phyloP scores from a whole-genome alignment of 1,140 invertebrate genomes.

The Drosophila rhopaloa region DNA sequence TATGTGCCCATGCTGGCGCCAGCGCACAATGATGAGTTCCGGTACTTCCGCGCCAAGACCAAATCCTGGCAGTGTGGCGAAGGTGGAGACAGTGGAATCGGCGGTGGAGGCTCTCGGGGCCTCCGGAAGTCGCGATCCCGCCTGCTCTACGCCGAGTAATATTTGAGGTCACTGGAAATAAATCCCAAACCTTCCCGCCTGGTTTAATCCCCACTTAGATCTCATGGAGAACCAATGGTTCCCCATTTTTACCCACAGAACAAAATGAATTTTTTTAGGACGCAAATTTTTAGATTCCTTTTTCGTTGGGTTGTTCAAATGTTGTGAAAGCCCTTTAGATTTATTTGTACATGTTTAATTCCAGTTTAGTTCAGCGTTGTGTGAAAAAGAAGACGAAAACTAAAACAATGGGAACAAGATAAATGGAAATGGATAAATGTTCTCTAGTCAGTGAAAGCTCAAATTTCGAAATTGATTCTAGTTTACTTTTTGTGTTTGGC shows the following conservation, averaged over 20 bases:
- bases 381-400: background rate
- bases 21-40: constrained; percentile 89
- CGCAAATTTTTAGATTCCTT: constrained; percentile 52
- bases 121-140: constrained; percentile 65
- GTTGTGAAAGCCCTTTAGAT: constrained; percentile 36
- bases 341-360: constrained; percentile 24
- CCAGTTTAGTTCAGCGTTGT: constrained; percentile 39
- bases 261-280: constrained; percentile 21
- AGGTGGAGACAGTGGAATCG: constrained; percentile 47
- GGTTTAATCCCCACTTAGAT: background rate
- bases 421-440: constrained; percentile 5
- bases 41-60: constrained; percentile 87
- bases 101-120: constrained; percentile 19
- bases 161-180: background rate
- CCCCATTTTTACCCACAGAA: background rate
- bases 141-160: constrained; percentile 55
- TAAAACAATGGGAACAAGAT: background rate
- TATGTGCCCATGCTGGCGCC: constrained; percentile 93
- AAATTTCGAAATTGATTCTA: constrained; percentile 28
- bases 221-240: background rate
- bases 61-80: constrained; percentile 87
- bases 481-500: constrained; percentile 25
- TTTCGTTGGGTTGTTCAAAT: constrained; percentile 54
- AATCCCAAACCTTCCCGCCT: background rate
- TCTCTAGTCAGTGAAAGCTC: constrained; percentile 60